These are phyloP conservation scores for Scaptodrosophila latifasciaeformis DNA, from an alignment of 2,888 invertebrate genomes.

Conservation along the genomic window DNA sequence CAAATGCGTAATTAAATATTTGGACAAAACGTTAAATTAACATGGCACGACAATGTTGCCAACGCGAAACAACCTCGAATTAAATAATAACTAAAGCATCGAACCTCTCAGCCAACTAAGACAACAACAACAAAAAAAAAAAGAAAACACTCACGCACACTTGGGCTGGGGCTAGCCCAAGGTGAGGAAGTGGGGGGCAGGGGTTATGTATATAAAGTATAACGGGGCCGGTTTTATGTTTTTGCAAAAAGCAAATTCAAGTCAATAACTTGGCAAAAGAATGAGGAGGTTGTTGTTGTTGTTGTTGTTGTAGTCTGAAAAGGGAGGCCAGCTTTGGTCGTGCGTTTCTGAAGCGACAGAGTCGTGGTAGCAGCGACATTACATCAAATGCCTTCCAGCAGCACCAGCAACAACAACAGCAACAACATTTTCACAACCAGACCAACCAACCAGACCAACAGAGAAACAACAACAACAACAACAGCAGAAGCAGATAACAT, in stretches of 20 bases:
- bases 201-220: constrained; percentile 9
- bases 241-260: constrained; percentile 1
- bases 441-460: constrained; percentile 1
- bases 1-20: constrained; percentile 50
- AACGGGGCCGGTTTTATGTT: constrained; percentile 23
- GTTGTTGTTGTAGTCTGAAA: too few species aligned
- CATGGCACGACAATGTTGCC: constrained; percentile 45
- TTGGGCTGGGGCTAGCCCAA: too few species aligned
- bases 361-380: not conserved
- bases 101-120: not conserved
- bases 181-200: too few species aligned
- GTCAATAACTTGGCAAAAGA: too few species aligned
- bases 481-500: constrained; percentile 27
- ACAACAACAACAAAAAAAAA: constrained; percentile 19
- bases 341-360: not conserved
- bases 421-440: not conserved
- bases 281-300: too few species aligned
- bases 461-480: not conserved
- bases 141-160: not conserved
- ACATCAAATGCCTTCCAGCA: constrained; percentile 11
- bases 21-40: constrained; percentile 50
- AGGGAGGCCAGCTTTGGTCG: too few species aligned
- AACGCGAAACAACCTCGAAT: constrained; percentile 23
- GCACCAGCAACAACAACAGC: constrained; percentile 1
- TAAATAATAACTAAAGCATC: not conserved